These are phyloP conservation scores for Psephotus haematonotus DNA, from an alignment of 2,113 vertebrate species.

Conservation along the genomic window DNA sequence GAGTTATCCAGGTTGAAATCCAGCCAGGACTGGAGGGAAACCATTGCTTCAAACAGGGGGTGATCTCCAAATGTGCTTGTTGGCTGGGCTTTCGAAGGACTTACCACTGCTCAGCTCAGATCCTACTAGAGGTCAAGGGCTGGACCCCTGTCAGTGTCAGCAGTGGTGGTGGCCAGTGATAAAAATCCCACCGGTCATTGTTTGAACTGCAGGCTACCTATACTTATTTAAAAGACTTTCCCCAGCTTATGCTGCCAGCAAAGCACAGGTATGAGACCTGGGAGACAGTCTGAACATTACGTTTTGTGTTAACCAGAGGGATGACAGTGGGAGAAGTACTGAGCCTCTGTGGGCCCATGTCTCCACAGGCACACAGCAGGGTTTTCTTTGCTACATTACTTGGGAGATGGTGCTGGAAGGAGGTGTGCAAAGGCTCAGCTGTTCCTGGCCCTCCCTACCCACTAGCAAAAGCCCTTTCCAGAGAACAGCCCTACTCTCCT, in stretches of 20 bases:
- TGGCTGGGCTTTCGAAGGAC: background rate
- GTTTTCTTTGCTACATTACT: background rate
- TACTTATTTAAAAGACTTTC: background rate
- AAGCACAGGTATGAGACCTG: background rate
- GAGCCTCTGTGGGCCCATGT: background rate
- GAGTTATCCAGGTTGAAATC: background rate
- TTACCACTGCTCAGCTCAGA: background rate
- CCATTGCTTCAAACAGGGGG: background rate
- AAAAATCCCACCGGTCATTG: background rate
- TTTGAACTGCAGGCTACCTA: background rate
- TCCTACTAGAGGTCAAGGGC: background rate
- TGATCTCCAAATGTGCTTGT: background rate
- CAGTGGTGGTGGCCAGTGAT: background rate
- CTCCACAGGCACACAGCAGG: background rate
- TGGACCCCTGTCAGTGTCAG: background rate
- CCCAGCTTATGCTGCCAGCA: background rate
- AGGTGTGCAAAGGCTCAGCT: background rate
- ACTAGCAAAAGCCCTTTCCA: background rate
- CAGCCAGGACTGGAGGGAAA: background rate
- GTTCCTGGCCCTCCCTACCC: background rate
- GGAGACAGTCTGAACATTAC: background rate
- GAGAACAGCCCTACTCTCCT: background rate
- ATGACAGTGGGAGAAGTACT: background rate
- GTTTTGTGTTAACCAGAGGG: background rate
- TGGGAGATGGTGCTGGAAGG: background rate